Base-by-base conservation (phyloP, 2,888 invertebrate genomes). In the Melangyna quadrimaculata region DNA sequence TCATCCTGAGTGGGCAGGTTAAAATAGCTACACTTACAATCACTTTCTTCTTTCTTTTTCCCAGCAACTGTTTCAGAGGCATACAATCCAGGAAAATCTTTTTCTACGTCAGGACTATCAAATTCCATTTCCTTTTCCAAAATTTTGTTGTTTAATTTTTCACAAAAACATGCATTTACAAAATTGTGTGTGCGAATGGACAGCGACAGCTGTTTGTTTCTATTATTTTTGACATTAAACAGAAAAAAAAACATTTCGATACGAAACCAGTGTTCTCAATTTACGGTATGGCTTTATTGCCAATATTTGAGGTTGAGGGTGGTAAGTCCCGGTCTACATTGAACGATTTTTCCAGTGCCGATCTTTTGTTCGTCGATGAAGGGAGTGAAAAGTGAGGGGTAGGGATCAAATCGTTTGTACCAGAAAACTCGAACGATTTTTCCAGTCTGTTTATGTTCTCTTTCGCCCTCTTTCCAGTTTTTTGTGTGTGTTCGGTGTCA, bases 71-170 rank as follows among this genome's bases (percentile, higher is more conserved):
- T 93, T 92, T 97, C 97, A 2, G 96, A 96, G 43, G 96, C 96
- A 90, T 97, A 97, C 69, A 97, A 92, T 57, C 97, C 97, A 27
- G 97, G 97, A 92, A 97, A 97, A 90, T 97, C 97, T 91, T 97
- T 97, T 92, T 97, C 97, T 43, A 96, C 96, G 90, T 97, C 97
- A 29, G 97, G 97, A 92, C 97, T 97, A 86, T 92, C 92, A 43
- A 91, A 91, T 80, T 92, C 91, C 92, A 92, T 92, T 77, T 73
- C 84, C 0, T 17, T 29, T 45, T 24, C 4, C 27, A 6, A 27
- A 24, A n/a, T 51, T 24, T 51, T 24, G 3, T 24, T 12, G 3
- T 24, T 12, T 27, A 27, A 51, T 51, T 51, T 6, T 51, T 24
- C 24, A 51, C 24, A 51, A 51, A 51, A 27, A 27, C 48, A 48